phyloP scores from a whole-genome alignment of 2,888 invertebrate species.

The Ptilodon capucinus region DNA sequence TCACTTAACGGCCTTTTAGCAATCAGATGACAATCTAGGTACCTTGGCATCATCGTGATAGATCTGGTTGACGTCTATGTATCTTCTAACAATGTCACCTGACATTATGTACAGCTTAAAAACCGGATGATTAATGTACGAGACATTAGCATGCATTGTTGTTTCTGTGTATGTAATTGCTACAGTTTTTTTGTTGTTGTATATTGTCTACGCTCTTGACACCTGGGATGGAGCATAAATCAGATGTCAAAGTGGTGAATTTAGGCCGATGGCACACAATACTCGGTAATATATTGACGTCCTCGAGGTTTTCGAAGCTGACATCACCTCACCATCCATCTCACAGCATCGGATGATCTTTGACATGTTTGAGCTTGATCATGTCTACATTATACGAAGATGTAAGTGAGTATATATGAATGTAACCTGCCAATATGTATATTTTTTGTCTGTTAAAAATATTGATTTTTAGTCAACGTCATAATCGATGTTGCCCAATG shows the following conservation, averaged over 20 bases:
- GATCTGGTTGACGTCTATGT: conserved; percentile 46
- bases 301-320: conserved; percentile 51
- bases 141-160: conserved; percentile 58
- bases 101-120: conserved; percentile 52
- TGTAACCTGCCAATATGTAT: conserved; percentile 32
- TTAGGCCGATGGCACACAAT: conserved; percentile 61
- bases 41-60: conserved; percentile 42
- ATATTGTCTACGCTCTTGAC: conserved; percentile 63
- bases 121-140: conserved; percentile 65
- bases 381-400: conserved; percentile 48
- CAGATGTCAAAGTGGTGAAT: conserved; percentile 72
- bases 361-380: conserved; percentile 50
- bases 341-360: conserved; percentile 48
- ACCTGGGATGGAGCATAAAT: conserved; percentile 73
- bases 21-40: no score
- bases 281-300: conserved; percentile 63
- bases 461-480: conserved; percentile 53
- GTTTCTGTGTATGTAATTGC: conserved; percentile 63
- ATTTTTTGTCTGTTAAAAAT: conserved; percentile 44
- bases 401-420: conserved; percentile 39
- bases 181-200: conserved; percentile 64
- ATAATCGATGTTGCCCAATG: conserved; percentile 47
- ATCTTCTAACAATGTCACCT: conserved; percentile 51
- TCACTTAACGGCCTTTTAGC: no score
- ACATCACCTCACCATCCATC: conserved; percentile 58